Percentiles rank a stretch among this genome's conserved stretches.
phyloP scores from a whole-genome alignment of 2,797 vertebrate genomes.

The Alcedo quadribrachys region DNA sequence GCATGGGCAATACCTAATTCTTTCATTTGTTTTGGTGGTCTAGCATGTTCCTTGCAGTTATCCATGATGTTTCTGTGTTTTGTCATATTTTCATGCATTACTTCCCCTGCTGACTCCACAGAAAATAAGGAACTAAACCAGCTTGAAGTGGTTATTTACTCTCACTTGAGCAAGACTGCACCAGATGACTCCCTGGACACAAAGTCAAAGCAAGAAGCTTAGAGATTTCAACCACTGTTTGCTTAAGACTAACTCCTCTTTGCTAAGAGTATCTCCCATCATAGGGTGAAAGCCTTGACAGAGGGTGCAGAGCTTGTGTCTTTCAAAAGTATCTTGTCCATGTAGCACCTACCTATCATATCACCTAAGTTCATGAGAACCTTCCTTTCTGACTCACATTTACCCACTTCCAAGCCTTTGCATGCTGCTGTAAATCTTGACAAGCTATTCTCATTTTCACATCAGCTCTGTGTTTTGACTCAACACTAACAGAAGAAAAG shows the following conservation, averaged over 20 bases:
- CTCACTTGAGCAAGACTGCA: background rate
- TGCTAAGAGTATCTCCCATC: background rate
- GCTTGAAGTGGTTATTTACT: background rate
- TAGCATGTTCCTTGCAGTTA: background rate
- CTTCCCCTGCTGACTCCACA: background rate
- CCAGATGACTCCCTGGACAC: background rate
- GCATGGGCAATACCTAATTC: background rate
- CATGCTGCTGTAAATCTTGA: background rate
- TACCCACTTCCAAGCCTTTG: background rate
- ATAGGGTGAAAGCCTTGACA: background rate
- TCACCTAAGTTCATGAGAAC: background rate
- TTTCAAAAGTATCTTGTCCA: background rate
- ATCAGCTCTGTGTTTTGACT: conserved; percentile 32
- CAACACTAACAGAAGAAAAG: conserved; percentile 16
- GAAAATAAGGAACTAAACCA: background rate
- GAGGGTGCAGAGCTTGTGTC: background rate
- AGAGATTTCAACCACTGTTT: background rate
- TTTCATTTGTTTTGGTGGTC: background rate
- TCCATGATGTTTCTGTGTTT: background rate
- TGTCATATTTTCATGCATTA: background rate
- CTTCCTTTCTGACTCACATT: conserved; percentile 36
- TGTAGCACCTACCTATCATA: background rate
- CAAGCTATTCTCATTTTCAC: conserved; percentile 32
- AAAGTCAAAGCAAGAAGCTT: background rate
- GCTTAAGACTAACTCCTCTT: background rate